A percentile compares a stretch with the other conserved stretches of the same genome.
phyloP scores from a whole-genome alignment of 2,888 invertebrate species.

The Candidula unifasciata region DNA sequence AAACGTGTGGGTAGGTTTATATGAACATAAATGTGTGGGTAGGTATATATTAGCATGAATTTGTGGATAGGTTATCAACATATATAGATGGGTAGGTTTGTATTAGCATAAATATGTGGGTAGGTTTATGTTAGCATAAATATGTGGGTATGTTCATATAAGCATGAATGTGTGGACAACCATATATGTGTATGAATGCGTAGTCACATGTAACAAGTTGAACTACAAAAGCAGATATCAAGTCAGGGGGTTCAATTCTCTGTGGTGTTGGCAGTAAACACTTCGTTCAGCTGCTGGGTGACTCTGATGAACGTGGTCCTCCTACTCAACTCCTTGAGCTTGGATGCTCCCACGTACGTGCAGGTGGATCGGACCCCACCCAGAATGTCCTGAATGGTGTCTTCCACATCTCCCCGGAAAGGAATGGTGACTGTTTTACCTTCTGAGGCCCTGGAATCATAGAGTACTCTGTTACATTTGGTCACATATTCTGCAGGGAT shows the following conservation, averaged over 20 bases:
- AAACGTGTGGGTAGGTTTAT: no score
- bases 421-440: constrained; percentile 94
- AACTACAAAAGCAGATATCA: not conserved
- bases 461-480: not conserved
- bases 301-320: constrained; percentile 94
- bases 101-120: no score
- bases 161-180: no score
- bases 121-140: no score
- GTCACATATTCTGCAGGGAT: no score
- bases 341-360: constrained; percentile 92
- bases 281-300: constrained; percentile 88
- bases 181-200: not conserved
- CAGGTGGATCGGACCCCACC: constrained; percentile 94
- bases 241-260: constrained; percentile 59
- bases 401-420: constrained; percentile 89
- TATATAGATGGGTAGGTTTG: no score
- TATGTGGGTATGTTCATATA: no score
- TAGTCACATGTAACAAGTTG: not conserved
- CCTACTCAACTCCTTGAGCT: constrained; percentile 88
- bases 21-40: no score
- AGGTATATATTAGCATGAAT: no score
- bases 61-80: no score
- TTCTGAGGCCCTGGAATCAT: constrained; percentile 86
- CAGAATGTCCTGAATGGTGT: constrained; percentile 89
- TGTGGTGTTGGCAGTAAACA: constrained; percentile 69